Conservation (phyloP, 1,140 invertebrate species). For the Drosophila watanabei region DNA sequence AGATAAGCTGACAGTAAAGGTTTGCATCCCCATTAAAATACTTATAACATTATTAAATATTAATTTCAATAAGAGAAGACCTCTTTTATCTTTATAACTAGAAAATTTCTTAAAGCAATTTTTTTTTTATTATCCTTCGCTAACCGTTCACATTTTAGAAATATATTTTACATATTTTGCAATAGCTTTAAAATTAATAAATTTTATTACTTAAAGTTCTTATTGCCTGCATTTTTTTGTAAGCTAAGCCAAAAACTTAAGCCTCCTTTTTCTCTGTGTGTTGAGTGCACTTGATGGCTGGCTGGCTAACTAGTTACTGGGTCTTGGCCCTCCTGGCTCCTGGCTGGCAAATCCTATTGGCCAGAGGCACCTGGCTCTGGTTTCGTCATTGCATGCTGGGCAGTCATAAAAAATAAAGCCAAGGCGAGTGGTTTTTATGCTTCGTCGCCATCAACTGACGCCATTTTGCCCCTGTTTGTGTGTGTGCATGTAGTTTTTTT, state of each 20-base stretch:
- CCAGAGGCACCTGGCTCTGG: slow-evolving; percentile 56
- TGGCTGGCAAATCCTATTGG: slow-evolving; percentile 22
- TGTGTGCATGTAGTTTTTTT: slow-evolving; percentile 26
- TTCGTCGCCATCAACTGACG: slow-evolving; percentile 76
- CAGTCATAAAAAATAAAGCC: slow-evolving; percentile 66
- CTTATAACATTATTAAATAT: background rate
- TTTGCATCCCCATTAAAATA: background rate
- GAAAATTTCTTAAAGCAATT: background rate
- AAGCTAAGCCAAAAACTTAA: too few relatives aligned
- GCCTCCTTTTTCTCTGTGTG: slow-evolving; percentile 18
- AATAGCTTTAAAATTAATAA: background rate
- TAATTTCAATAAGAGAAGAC: background rate
- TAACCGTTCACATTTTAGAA: too few relatives aligned
- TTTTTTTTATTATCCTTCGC: background rate
- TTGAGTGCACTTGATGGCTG: slow-evolving; percentile 30
- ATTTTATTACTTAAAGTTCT: background rate
- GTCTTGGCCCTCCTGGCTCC: slow-evolving; percentile 7
- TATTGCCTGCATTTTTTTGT: background rate
- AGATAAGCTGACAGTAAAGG: background rate
- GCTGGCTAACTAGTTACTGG: slow-evolving; percentile 20
- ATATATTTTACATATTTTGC: background rate
- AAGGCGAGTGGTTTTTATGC: slow-evolving; percentile 78
- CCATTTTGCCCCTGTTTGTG: slow-evolving; percentile 66
- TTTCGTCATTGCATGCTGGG: slow-evolving; percentile 62
- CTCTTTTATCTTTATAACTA: background rate